phyloP scores from a whole-genome alignment of 2,113 vertebrate genomes.

The Coptodon rendalli region DNA sequence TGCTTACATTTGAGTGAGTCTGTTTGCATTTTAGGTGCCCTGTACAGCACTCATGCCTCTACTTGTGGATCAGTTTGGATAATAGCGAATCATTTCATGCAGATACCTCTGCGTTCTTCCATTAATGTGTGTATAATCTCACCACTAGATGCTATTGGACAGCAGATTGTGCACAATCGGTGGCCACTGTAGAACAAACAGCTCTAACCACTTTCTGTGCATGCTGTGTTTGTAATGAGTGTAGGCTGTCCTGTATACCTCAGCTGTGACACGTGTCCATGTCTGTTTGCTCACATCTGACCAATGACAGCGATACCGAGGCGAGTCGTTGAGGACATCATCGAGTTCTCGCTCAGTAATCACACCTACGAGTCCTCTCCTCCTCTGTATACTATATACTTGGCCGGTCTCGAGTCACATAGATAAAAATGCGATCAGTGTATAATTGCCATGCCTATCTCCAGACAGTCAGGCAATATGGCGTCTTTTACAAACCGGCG shows the following conservation, averaged over 20 bases:
- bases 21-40: neutral
- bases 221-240: neutral
- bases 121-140: neutral
- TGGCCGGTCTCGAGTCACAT: neutral
- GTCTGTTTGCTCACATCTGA: neutral
- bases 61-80: neutral
- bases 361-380: neutral
- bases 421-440: neutral
- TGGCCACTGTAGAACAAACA: neutral
- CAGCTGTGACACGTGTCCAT: neutral
- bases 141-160: neutral
- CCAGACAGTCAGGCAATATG: neutral
- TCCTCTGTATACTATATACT: neutral
- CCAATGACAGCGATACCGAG: neutral
- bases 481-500: neutral
- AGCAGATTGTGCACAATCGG: neutral
- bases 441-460: neutral
- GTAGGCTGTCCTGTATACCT: neutral
- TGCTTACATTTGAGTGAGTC: neutral
- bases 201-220: neutral
- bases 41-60: neutral
- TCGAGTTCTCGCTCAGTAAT: neutral
- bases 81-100: constrained; percentile 16
- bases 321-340: neutral
- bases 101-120: accelerated